A percentile compares a stretch with the other conserved stretches of the same genome.
Evolutionary conservation across 2,113 vertebrate genomes (phyloP).

Genomic region (Lepisosteus osseus): DNA sequence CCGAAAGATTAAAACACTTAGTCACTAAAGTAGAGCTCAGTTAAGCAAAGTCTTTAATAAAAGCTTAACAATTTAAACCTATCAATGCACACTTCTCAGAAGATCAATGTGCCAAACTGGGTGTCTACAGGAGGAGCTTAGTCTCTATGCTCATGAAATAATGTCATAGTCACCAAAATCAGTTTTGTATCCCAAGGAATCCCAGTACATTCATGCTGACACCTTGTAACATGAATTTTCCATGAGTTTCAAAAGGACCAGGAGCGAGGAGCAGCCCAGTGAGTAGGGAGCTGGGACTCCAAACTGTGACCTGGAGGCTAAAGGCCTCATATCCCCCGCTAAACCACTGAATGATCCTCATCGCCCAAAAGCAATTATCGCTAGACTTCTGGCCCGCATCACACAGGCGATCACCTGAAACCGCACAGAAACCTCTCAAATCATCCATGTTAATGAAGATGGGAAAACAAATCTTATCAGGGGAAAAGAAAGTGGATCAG

Average conservation of each 20-base stretch:
- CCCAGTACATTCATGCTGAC: background rate
- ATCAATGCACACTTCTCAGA: too few relatives aligned
- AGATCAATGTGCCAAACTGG: too few relatives aligned
- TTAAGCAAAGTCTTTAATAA: too few relatives aligned
- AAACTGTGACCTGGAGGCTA: conserved; percentile 6
- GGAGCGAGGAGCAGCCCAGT: background rate
- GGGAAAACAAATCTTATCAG: background rate
- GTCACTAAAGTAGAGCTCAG: too few relatives aligned
- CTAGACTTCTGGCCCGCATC: background rate
- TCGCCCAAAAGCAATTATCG: background rate
- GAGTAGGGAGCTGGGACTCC: background rate
- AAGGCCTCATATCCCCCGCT: conserved; percentile 2
- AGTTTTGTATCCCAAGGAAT: too few relatives aligned
- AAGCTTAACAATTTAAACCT: too few relatives aligned
- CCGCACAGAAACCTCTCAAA: background rate
- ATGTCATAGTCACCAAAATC: too few relatives aligned
- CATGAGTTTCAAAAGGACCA: background rate
- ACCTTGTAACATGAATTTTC: background rate
- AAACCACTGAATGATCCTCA: conserved; percentile 3
- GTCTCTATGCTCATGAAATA: too few relatives aligned
- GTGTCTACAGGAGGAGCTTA: too few relatives aligned
- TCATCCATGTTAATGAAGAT: background rate
- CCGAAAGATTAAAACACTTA: too few relatives aligned
- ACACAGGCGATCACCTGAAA: background rate
- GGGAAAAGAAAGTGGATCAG: background rate